Conservation (phyloP, 2,888 invertebrate genomes). For the Agrochola circellaris region DNA sequence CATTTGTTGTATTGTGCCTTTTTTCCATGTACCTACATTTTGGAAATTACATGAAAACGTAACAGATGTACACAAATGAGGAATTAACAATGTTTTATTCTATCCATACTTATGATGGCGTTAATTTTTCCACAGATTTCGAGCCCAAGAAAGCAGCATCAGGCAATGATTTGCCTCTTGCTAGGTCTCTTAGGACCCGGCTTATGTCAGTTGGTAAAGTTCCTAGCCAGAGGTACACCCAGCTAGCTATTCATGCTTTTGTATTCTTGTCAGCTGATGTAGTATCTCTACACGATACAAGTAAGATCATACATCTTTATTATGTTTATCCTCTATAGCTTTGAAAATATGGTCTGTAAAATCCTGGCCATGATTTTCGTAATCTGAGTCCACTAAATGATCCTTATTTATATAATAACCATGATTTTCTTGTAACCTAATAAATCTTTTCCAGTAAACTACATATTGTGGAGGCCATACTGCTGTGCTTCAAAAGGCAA, state of each 20-base stretch:
- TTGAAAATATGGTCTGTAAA: background rate
- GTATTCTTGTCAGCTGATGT: constrained; percentile 71
- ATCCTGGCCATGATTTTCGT: background rate
- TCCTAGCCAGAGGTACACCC: constrained; percentile 69
- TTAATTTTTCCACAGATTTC: constrained; percentile 41
- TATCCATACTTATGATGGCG: too few species aligned
- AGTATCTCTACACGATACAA: constrained; percentile 75
- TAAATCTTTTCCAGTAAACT: constrained; percentile 69
- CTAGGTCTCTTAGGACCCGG: constrained; percentile 70
- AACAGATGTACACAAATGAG: too few species aligned
- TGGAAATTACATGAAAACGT: too few species aligned
- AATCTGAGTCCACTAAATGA: background rate
- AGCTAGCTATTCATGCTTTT: constrained; percentile 68
- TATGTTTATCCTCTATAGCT: background rate
- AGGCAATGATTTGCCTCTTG: constrained; percentile 69
- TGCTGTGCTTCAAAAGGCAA: constrained; percentile 73
- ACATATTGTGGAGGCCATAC: constrained; percentile 74
- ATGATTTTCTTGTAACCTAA: background rate
- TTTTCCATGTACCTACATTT: too few species aligned
- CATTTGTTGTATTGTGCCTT: too few species aligned
- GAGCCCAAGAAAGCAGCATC: constrained; percentile 72
- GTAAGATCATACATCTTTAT: constrained; percentile 56
- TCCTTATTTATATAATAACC: background rate
- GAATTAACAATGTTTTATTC: too few species aligned
- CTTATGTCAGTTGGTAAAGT: constrained; percentile 73